Conservation (phyloP, 2,888 invertebrate species). For the Euphydryas editha region DNA sequence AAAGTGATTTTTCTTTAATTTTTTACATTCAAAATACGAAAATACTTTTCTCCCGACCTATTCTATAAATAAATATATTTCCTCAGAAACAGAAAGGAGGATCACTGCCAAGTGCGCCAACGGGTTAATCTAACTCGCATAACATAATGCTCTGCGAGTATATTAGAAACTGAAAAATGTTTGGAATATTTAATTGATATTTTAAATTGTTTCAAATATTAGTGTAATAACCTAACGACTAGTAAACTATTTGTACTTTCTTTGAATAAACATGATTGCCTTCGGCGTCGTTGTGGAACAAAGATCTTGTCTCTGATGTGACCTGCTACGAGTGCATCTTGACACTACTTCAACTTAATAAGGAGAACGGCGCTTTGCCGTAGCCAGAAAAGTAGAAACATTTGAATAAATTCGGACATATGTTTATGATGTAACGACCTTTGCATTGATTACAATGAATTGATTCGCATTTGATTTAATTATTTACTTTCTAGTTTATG, state of each 20-base stretch:
- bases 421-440: conserved; percentile 57
- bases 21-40: no score
- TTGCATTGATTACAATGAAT: conserved; percentile 39
- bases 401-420: conserved; percentile 31
- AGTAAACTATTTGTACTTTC: conserved; percentile 36
- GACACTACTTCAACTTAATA: conserved; percentile 74
- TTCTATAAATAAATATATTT: no score
- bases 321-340: conserved; percentile 68
- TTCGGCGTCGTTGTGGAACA: conserved; percentile 50
- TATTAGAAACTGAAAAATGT: not conserved
- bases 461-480: conserved; percentile 1
- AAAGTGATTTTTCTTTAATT: no score
- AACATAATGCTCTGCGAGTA: no score
- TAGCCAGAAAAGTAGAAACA: conserved; percentile 46
- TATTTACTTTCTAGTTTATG: not conserved
- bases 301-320: conserved; percentile 67
- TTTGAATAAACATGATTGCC: conserved; percentile 40
- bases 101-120: no score
- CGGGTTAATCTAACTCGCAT: no score
- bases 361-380: conserved; percentile 67
- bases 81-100: no score
- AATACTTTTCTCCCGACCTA: no score
- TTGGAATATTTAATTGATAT: not conserved
- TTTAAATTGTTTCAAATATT: not conserved
- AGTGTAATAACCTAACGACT: conserved; percentile 20